A percentile compares a stretch with the other conserved stretches of the same genome.
phyloP scores from a whole-genome alignment of 2,888 invertebrate species.

The Fragum fragum region DNA sequence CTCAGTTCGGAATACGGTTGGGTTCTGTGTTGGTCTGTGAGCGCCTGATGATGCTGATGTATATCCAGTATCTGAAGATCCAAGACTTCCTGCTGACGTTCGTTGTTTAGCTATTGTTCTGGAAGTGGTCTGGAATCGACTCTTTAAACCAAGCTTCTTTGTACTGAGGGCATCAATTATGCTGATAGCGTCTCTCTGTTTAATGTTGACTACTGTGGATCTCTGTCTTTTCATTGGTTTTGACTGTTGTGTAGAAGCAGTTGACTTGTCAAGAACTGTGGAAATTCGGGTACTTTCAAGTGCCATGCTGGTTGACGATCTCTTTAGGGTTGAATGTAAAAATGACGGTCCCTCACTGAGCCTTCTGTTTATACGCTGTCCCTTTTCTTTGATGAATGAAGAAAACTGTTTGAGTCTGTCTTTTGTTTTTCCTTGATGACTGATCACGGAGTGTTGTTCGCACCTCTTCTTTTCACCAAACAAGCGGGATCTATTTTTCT shows the following conservation, averaged over 20 bases:
- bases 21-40: background rate
- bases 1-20: background rate
- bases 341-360: conserved; percentile 12
- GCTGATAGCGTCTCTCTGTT: background rate
- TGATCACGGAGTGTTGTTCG: conserved; percentile 25
- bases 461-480: conserved; percentile 37
- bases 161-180: conserved; percentile 24
- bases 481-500: conserved; percentile 29
- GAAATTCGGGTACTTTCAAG: conserved; percentile 53
- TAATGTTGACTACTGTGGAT: background rate
- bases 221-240: background rate
- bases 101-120: conserved; percentile 11
- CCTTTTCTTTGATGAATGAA: conserved; percentile 38
- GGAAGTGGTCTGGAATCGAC: conserved; percentile 27
- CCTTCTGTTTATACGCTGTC: conserved; percentile 8
- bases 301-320: conserved; percentile 43
- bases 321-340: conserved; percentile 33
- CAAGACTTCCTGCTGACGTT: conserved; percentile 45
- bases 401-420: conserved; percentile 51
- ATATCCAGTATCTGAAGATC: conserved; percentile 50
- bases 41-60: conserved; percentile 28
- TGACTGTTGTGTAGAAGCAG: conserved; percentile 27
- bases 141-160: conserved; percentile 49
- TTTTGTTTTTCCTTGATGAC: conserved; percentile 21
- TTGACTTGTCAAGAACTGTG: conserved; percentile 51